phyloP scores from a whole-genome alignment of 2,888 invertebrate species.

The Synanthedon vespiformis region DNA sequence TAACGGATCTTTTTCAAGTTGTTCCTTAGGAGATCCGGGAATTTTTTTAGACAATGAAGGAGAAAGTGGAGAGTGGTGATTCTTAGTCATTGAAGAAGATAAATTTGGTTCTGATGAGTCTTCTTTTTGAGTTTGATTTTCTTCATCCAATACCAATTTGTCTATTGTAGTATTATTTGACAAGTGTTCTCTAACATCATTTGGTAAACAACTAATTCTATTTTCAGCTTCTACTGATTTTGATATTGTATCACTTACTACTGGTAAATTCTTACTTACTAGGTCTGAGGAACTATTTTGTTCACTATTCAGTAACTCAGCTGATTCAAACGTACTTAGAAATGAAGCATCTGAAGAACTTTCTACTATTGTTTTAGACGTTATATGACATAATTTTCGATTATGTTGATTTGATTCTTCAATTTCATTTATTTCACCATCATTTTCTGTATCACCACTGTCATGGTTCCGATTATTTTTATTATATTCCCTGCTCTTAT shows the following conservation, averaged over 20 bases:
- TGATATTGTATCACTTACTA: not conserved
- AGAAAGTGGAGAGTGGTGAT: too few species aligned
- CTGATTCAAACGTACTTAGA: constrained; percentile 34
- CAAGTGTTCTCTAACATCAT: not conserved
- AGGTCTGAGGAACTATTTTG: constrained; percentile 22
- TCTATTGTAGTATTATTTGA: not conserved
- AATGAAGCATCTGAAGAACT: constrained; percentile 51
- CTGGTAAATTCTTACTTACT: constrained; percentile 4
- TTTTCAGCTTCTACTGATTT: constrained; percentile 3
- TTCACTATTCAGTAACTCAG: constrained; percentile 24
- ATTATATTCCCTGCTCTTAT: constrained; percentile 60
- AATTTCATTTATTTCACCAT: constrained; percentile 11
- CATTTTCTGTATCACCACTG: constrained; percentile 9
- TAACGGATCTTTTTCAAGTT: too few species aligned
- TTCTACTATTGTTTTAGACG: constrained; percentile 18
- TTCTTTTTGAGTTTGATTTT: not conserved
- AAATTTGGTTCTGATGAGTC: too few species aligned
- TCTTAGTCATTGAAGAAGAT: too few species aligned
- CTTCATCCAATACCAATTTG: not conserved
- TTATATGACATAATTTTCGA: not conserved
- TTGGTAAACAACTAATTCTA: not conserved
- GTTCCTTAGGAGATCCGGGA: too few species aligned
- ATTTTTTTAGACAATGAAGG: too few species aligned
- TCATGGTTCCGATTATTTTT: constrained; percentile 32
- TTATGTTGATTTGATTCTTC: constrained; percentile 15